Percentiles rank a stretch among this genome's conserved stretches.
These are phyloP conservation scores for Phalacrocorax brasilianus DNA, from an alignment of 2,113 vertebrate species.

Conservation along the genomic window DNA sequence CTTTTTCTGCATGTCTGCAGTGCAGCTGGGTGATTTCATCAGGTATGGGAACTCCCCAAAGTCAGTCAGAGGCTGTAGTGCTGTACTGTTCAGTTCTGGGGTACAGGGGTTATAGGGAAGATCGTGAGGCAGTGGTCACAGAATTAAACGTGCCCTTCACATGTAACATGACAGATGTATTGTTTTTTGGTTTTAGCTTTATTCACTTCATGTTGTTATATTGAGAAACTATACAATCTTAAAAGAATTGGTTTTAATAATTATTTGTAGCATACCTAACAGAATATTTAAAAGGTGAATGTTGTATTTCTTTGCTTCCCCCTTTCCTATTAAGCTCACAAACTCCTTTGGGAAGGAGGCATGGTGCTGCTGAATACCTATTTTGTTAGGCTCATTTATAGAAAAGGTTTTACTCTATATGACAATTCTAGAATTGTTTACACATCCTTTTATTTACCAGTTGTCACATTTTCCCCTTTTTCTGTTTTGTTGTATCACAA, in stretches of 20 bases:
- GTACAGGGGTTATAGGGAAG: accelerated
- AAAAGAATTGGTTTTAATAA: neutral
- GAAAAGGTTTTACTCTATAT: neutral
- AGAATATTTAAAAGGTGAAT: neutral
- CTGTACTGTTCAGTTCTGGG: neutral
- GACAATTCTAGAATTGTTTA: neutral
- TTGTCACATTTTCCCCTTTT: neutral
- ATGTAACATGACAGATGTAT: accelerated
- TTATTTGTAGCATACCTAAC: neutral
- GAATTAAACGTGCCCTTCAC: neutral
- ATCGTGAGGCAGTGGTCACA: neutral
- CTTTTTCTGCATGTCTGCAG: neutral
- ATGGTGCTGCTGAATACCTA: neutral
- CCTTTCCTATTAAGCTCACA: neutral
- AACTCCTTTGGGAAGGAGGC: neutral
- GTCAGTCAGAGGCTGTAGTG: accelerated
- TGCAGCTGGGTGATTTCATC: neutral
- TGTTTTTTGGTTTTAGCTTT: neutral
- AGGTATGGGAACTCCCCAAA: neutral
- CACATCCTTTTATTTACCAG: neutral
- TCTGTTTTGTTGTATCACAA: neutral
- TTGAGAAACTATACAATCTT: neutral
- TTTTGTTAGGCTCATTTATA: neutral
- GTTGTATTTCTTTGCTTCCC: neutral
- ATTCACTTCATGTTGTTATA: neutral